Evolutionary conservation across 2,797 vertebrate genomes (phyloP).

Genomic region (Tokudaia muenninki): DNA sequence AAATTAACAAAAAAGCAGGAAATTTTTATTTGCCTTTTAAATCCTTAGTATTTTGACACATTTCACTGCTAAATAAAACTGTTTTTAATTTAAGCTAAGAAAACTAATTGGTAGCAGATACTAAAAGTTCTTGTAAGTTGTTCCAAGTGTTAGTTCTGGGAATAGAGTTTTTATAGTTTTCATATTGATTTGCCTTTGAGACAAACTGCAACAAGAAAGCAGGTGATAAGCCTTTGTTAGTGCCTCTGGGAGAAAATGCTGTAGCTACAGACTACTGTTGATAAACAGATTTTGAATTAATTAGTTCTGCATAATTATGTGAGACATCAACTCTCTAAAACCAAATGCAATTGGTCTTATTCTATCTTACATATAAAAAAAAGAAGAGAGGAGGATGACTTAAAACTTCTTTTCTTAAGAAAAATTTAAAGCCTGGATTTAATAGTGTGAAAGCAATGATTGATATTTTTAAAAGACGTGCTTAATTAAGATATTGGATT

Average conservation of each 20-base stretch:
- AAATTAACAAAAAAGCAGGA: constrained; percentile 37
- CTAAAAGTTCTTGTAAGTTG: constrained; percentile 85
- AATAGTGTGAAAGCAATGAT: constrained; percentile 81
- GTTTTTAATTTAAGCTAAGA: constrained; percentile 81
- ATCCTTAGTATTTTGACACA: constrained; percentile 81
- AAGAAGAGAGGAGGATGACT: constrained; percentile 70
- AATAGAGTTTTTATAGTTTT: constrained; percentile 83
- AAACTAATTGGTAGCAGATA: constrained; percentile 84
- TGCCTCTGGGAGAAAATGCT: constrained; percentile 87
- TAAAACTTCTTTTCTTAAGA: constrained; percentile 63
- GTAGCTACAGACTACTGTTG: constrained; percentile 87
- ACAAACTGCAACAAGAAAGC: constrained; percentile 85
- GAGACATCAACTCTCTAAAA: constrained; percentile 84
- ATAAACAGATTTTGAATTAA: constrained; percentile 91
- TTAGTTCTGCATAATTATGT: constrained; percentile 90
- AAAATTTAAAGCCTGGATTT: constrained; percentile 72
- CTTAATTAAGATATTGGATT: neutral
- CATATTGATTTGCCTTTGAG: constrained; percentile 87
- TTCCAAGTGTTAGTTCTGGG: constrained; percentile 81
- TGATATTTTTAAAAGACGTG: constrained; percentile 68
- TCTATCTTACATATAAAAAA: constrained; percentile 77
- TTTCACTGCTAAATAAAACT: constrained; percentile 82
- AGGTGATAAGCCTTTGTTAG: constrained; percentile 90
- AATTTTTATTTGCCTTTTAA: constrained; percentile 78
- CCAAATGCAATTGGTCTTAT: constrained; percentile 82